These are phyloP conservation scores for Hyles lineata DNA, from an alignment of 2,888 invertebrate genomes.

Conservation along the genomic window DNA sequence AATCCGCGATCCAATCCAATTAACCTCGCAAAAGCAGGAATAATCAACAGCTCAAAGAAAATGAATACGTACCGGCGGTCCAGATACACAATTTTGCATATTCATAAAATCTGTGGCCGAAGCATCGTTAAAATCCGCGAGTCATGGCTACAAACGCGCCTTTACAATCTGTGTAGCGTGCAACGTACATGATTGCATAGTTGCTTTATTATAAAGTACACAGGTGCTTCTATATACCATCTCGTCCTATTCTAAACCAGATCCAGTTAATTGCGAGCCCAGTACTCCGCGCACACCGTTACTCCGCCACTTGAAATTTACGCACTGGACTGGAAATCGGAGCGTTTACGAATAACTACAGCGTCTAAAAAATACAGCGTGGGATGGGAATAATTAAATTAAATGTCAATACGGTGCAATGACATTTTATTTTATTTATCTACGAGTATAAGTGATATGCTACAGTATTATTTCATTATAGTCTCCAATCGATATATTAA, in stretches of 20 bases:
- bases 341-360: conserved; percentile 8
- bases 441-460: too few species aligned
- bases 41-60: not conserved
- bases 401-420: conserved; percentile 15
- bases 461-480: too few species aligned
- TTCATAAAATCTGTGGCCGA: not conserved
- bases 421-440: not conserved
- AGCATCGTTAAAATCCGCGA: not conserved
- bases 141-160: conserved; percentile 21
- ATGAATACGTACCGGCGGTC: not conserved
- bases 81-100: conserved; percentile 1
- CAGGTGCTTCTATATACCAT: conserved; percentile 32
- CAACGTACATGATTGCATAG: conserved; percentile 29
- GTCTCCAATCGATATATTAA: too few species aligned
- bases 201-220: conserved; percentile 27
- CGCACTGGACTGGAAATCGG: conserved; percentile 36
- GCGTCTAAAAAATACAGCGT: not conserved
- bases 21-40: not conserved
- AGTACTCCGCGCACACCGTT: conserved; percentile 57
- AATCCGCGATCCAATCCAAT: not conserved
- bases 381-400: not conserved
- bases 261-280: conserved; percentile 65
- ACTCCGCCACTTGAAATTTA: conserved; percentile 46
- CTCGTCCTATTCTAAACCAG: conserved; percentile 61
- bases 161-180: conserved; percentile 23